Conservation (phyloP, 2,888 invertebrate species). For the Zonitis immaculata region DNA sequence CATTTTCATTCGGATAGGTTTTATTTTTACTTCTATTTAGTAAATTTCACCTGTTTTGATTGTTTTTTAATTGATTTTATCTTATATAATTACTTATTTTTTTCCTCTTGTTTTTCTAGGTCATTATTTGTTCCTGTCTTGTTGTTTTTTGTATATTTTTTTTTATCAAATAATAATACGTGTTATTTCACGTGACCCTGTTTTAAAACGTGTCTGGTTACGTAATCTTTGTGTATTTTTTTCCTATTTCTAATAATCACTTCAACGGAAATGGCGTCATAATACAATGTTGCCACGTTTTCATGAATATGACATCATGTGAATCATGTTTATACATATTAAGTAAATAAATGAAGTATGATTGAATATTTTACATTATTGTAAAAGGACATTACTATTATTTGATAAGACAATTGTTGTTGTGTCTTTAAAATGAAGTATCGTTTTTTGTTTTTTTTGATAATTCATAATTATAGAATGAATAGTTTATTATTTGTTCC, state of each 20-base stretch:
- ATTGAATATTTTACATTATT: too few relatives aligned
- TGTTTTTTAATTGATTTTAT: background rate
- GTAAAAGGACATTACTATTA: too few relatives aligned
- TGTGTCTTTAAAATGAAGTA: too few relatives aligned
- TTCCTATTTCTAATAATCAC: conserved; percentile 10
- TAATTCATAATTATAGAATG: too few relatives aligned
- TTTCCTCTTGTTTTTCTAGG: background rate
- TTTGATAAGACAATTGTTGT: too few relatives aligned
- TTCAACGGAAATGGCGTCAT: conserved; percentile 31
- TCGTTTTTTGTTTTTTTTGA: too few relatives aligned
- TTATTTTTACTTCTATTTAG: too few relatives aligned
- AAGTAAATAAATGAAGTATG: too few relatives aligned
- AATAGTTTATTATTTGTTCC: too few relatives aligned
- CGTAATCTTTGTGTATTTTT: conserved; percentile 15
- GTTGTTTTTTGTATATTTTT: too few relatives aligned
- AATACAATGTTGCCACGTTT: background rate
- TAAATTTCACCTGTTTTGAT: background rate
- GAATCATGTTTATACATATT: background rate
- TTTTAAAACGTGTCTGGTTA: conserved; percentile 32
- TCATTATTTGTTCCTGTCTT: background rate
- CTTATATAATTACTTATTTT: background rate
- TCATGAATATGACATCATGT: background rate
- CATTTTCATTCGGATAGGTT: too few relatives aligned
- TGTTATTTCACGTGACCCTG: conserved; percentile 33
- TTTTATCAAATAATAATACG: conserved; percentile 12